Base-by-base conservation (phyloP, 2,113 vertebrate genomes). In the Amblyornis subalaris region DNA sequence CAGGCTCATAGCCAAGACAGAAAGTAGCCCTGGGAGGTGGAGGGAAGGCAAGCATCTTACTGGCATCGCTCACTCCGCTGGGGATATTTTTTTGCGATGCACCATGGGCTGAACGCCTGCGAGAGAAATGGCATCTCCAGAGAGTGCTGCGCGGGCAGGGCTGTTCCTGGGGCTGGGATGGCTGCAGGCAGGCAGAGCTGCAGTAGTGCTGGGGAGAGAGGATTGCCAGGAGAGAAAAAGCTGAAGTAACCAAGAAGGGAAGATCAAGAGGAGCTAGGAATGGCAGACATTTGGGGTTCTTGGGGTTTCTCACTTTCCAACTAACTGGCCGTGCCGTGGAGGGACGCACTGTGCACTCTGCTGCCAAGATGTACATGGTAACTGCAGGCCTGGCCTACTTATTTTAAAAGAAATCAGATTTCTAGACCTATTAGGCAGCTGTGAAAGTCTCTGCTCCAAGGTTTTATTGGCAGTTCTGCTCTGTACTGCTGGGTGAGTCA, bases 1-100 rank as follows among this genome's bases (percentile, higher is more conserved):
- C 71, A 36, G 72, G 85, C 94, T 95, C 10, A 0, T 45, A 88
- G 90, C 91, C 94, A 86, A 89, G 60, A 35, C 74, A 95, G 82
- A 87, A 85, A 73, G 81, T 87, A 95, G 86, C 92, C 92, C 75
- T 50, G 66, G 65, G 92, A 95, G 84, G 50, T 47, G 44, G 60
- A 82, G 91, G 64, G 54, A 60, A 76, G 35, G 54, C 40, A 5
- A n/a, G 64, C 12, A 3, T 26, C 74, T 94, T 44, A 4, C 61
- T 81, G 89, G 90, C 94, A 51, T 47, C 4, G 0, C 42, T 75
- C 23, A 2, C 42, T 92, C 75, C 3, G 0, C 47, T 7, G 22
- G n/a, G 77, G 55, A 64, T 77, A 3, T 47, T 62, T 50, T 60
- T 50, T 42, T 40, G 61, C 13, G 1, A 3, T 60, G 58, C 72